Evolutionary conservation across 2,888 invertebrate genomes (phyloP).

Genomic region (Rhogogaster chlorosoma): DNA sequence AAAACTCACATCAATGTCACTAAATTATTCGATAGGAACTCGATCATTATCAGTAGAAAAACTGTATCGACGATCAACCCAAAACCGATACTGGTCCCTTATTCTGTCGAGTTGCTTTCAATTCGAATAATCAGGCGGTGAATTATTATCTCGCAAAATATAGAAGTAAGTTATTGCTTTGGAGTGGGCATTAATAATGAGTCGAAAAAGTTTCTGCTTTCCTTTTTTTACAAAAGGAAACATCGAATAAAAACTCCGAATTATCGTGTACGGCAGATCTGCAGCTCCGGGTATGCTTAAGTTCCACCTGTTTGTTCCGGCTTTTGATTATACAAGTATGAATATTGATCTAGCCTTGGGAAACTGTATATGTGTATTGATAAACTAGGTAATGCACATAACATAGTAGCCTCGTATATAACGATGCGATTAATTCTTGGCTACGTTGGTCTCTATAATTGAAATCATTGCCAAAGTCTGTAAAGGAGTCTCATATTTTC

Average conservation of each 20-base stretch:
- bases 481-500: background rate
- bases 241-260: background rate
- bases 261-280: background rate
- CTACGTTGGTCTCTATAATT: background rate
- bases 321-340: background rate
- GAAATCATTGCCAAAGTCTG: background rate
- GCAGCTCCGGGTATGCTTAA: background rate
- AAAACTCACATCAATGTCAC: background rate
- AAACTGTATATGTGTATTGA: background rate
- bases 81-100: background rate
- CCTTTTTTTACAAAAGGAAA: background rate
- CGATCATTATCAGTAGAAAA: background rate
- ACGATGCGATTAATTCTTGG: background rate
- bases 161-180: background rate
- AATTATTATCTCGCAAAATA: background rate
- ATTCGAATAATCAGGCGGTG: background rate
- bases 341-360: background rate
- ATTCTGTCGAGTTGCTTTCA: background rate
- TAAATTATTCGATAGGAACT: background rate
- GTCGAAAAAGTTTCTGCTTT: background rate
- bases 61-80: background rate
- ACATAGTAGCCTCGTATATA: background rate
- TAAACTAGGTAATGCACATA: background rate
- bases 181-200: background rate
- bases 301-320: background rate